Evolutionary conservation across 1,140 invertebrate genomes (phyloP).

Genomic region (Heliconius nattereri): DNA sequence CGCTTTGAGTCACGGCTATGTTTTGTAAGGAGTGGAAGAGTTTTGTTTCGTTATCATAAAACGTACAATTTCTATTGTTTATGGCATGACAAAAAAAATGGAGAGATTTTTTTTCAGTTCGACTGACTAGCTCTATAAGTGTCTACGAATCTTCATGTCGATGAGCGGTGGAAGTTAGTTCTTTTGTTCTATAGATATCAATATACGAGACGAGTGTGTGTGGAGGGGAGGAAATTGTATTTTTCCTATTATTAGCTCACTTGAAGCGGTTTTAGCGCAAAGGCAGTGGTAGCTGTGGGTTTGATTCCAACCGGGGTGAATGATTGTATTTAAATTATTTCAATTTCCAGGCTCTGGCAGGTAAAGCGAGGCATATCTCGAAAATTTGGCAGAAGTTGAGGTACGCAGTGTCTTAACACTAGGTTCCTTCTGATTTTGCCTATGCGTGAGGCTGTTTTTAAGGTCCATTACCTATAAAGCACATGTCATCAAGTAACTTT

Average conservation of each 20-base stretch:
- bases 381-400: too few relatives aligned
- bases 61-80: slow-evolving; percentile 61
- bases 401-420: too few relatives aligned
- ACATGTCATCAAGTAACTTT: too few relatives aligned
- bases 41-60: slow-evolving; percentile 66
- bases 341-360: too few relatives aligned
- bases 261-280: too few relatives aligned
- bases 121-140: slow-evolving; percentile 19
- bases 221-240: neutral
- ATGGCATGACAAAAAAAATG: slow-evolving; percentile 2
- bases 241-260: neutral
- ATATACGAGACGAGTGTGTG: neutral
- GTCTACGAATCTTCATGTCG: slow-evolving; percentile 1
- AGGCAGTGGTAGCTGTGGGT: too few relatives aligned
- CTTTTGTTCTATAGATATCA: neutral
- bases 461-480: too few relatives aligned
- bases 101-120: slow-evolving; percentile 42
- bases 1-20: slow-evolving; percentile 73
- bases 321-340: too few relatives aligned
- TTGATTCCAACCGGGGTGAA: too few relatives aligned
- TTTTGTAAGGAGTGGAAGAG: slow-evolving; percentile 65
- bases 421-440: too few relatives aligned
- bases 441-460: too few relatives aligned
- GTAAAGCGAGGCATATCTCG: too few relatives aligned
- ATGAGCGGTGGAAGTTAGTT: neutral